Percentiles rank a stretch among this genome's conserved stretches.
phyloP scores from a whole-genome alignment of 35 echinoderm and acorn worm species.

The Amphiura filiformis region DNA sequence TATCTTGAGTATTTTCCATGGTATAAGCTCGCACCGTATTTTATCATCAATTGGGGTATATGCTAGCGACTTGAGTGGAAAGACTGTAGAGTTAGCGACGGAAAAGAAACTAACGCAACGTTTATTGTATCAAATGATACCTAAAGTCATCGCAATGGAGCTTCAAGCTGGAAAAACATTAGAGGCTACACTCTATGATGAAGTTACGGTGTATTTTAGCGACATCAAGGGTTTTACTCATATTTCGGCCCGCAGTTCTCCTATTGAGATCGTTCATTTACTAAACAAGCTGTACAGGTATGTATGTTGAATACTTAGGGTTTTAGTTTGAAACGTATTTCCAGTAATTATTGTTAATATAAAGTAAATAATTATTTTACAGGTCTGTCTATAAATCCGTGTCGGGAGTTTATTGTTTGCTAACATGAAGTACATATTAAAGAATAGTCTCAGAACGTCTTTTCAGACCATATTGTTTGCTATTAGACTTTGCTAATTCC shows the following conservation, averaged over 20 bases:
- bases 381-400: too few relatives aligned
- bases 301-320: too few relatives aligned
- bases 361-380: too few relatives aligned
- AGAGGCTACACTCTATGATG: background rate
- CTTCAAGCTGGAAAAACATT: background rate
- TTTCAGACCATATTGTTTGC: too few relatives aligned
- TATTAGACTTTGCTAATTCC: too few relatives aligned
- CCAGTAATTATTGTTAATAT: too few relatives aligned
- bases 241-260: background rate
- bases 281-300: background rate
- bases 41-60: background rate
- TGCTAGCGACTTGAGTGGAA: background rate
- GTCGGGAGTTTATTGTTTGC: too few relatives aligned
- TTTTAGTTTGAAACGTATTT: too few relatives aligned
- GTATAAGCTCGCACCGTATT: background rate
- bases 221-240: background rate
- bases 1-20: background rate
- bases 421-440: too few relatives aligned
- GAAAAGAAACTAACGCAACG: background rate
- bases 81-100: background rate
- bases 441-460: too few relatives aligned
- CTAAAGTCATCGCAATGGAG: background rate
- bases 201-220: background rate
- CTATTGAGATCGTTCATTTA: background rate
- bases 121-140: background rate